phyloP scores from a whole-genome alignment of 2,113 vertebrate species.

The Osmerus eperlanus region DNA sequence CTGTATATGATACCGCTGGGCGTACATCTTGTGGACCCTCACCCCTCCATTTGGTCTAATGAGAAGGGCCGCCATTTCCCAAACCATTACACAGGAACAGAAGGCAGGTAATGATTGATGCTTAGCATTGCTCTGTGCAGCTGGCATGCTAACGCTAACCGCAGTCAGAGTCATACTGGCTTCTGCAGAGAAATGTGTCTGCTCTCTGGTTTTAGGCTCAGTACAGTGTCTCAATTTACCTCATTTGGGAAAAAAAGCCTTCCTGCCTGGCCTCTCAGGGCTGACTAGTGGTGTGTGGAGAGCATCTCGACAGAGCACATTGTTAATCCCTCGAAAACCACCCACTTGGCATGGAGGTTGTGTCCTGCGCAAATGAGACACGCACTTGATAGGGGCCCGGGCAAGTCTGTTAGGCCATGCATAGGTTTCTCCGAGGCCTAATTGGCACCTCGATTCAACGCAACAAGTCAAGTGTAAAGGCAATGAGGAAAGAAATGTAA shows the following conservation, averaged over 20 bases:
- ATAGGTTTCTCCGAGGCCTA: constrained; percentile 40
- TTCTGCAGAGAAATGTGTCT: too few species aligned
- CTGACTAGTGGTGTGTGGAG: constrained; percentile 40
- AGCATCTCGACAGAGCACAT: constrained; percentile 35
- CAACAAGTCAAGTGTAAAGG: constrained; percentile 48
- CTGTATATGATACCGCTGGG: background rate
- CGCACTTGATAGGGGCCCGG: constrained; percentile 41
- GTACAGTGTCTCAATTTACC: background rate
- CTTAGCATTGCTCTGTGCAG: background rate
- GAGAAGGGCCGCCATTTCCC: constrained; percentile 9
- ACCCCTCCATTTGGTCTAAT: background rate
- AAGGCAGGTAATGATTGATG: constrained; percentile 2
- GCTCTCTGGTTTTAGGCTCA: too few species aligned
- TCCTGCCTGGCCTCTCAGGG: constrained; percentile 34
- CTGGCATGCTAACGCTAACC: background rate
- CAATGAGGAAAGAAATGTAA: constrained; percentile 45
- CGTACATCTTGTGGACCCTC: constrained; percentile 10
- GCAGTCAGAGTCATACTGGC: too few species aligned
- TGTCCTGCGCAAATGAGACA: constrained; percentile 47
- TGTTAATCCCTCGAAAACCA: constrained; percentile 50
- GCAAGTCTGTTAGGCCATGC: constrained; percentile 32
- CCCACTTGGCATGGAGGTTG: constrained; percentile 28
- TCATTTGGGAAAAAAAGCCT: constrained; percentile 27
- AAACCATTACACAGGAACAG: constrained; percentile 18
- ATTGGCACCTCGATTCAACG: constrained; percentile 49